Base-by-base conservation (phyloP, 1,140 invertebrate species). In the Andricus grossulariae region DNA sequence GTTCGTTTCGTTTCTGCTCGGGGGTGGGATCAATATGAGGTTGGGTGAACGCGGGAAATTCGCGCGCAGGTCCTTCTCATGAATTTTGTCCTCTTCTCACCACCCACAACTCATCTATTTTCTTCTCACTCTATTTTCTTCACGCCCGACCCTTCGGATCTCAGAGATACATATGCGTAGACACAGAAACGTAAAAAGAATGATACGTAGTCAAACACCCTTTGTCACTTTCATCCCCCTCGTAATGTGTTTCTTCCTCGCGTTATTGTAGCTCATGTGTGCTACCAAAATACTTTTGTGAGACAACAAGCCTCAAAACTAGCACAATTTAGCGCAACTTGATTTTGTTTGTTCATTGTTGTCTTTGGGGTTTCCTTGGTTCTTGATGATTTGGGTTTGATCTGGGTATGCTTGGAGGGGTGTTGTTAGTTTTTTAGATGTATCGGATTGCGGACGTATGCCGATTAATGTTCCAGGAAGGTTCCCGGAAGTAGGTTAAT, bases 1-100 rank as follows among this genome's bases (percentile, higher is more conserved):
- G 81, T 84, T 81, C 83, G 81, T 82, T 83, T 73, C 77, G 79
- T 82, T 82, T 82, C 78, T 82, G 70, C 80, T 81, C 85, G 86
- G 87, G 90, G 89, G 87, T 90, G 89, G 88, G 90, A 92, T 92
- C 91, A 91, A 92, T 92, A 92, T 91, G 89, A 91, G 90, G 88
- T 91, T 90, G 88, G 87, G 81, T 87, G 87, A 90, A 91, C 89
- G 90, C 90, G 90, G 90, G 89, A 90, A 91, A 91, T 90, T 91
- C 85, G 90, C 90, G 90, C 90, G 90, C 90, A 92, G 89, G 89
- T 92, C 89, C 88, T 89, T 86, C 86, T 87, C 85, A 86, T 87
- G 80, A 19, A 76, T 73, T 32, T 80, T 77, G 71, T 81, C 57
- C 57, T 80, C 79, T 71, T 82, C 73, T 72, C 57, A 15, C 18